Evolutionary conservation across 2,888 invertebrate genomes (phyloP), one percentile per base, ranked within the genome.

Genomic region (Pardosa pseudoannulata): DNA sequence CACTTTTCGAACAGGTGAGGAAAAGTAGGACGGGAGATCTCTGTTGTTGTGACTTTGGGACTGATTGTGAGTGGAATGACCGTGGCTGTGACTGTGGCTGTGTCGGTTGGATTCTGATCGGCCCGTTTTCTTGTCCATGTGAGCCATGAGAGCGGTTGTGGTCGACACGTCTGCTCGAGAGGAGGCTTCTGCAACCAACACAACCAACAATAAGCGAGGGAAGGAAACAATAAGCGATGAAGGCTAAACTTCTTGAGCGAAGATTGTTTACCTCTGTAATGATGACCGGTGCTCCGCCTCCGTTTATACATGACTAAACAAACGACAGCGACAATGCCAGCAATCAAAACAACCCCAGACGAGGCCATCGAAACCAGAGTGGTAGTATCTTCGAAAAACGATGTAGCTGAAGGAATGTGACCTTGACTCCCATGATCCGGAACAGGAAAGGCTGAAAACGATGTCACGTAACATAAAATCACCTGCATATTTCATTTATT

Each of bases 351-450:
- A 1, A 89, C 82, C n/a, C 86, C 87, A 28, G 89, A 89, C 27
- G 88, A 88, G 0, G 85, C 87, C 82, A 89, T 87, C 0, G 89
- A 89, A 41, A 89, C 88, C 13, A 89, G 39, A 28, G 89, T 89
- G 7, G 89, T 89, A 11, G 89, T 89, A 64, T 89, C 89, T 72
- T 88, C 88, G 71, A 88, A 88, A 41, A 88, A 88, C 29, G 87
- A 87, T 23, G 88, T 78, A 5, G 85, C 74, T 16, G 87, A 76
- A 27, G 88, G 80, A 41, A 87, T 68, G 16, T 87, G 83, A 32
- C 88, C 85, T 79, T 79, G 79, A 19, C 67, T 78, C 27, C 86
- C 83, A 73, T 76, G 81, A 27, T 88, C 86, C 31, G 85, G 85
- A 70, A 85, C 46, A 41, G 83, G 82, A 70, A 82, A 79, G 39